Conservation (phyloP, 1,140 invertebrate genomes). For the Branchinecta lynchi region DNA sequence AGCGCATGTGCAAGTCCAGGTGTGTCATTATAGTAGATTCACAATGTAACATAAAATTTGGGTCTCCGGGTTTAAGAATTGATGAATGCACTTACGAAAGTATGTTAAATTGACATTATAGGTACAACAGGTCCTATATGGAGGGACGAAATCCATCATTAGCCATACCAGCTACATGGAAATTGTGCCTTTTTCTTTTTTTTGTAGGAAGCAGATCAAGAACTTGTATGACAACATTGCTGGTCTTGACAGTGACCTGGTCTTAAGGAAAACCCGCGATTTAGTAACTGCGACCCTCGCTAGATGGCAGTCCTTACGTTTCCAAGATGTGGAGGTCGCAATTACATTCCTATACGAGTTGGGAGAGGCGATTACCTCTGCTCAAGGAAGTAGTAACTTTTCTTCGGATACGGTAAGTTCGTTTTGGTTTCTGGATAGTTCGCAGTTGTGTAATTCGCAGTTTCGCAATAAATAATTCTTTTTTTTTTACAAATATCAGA, state of each 20-base stretch:
- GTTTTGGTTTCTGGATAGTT: neutral
- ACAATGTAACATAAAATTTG: too few relatives aligned
- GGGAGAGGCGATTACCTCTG: constrained; percentile 37
- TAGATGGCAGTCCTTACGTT: constrained; percentile 33
- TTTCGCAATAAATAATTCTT: too few relatives aligned
- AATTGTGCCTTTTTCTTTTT: neutral
- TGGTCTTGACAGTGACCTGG: constrained; percentile 34
- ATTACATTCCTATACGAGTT: constrained; percentile 38
- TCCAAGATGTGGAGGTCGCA: constrained; percentile 38
- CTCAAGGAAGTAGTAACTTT: constrained; percentile 36
- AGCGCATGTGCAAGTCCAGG: too few relatives aligned
- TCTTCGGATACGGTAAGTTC: constrained; percentile 26
- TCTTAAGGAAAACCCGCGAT: constrained; percentile 34
- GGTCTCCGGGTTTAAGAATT: too few relatives aligned
- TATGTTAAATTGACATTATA: too few relatives aligned
- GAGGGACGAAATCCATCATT: too few relatives aligned
- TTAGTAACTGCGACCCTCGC: constrained; percentile 33
- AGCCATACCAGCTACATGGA: too few relatives aligned
- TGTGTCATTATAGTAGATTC: too few relatives aligned
- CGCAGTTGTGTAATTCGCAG: too few relatives aligned
- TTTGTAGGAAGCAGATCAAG: constrained; percentile 39
- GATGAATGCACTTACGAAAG: too few relatives aligned
- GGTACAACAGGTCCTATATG: too few relatives aligned
- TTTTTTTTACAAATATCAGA: too few relatives aligned
- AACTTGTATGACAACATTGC: constrained; percentile 41